Base-by-base conservation (phyloP, 2,888 invertebrate genomes). In the Stictocephala bisonia region DNA sequence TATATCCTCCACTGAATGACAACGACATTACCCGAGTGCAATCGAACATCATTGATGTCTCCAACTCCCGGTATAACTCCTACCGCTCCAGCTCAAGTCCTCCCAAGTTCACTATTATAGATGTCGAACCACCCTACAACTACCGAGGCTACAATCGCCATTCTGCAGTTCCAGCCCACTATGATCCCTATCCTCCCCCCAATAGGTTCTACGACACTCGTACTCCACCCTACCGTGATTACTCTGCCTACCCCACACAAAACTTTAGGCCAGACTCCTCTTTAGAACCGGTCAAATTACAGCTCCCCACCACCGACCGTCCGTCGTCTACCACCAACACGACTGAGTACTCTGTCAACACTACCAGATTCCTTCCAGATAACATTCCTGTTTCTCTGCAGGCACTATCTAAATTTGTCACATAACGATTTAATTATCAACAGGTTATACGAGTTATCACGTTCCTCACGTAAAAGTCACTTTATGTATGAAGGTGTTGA, bases 21-120 rank as follows among this genome's bases (percentile, higher is more conserved):
- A 58, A 71, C 48, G 70, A 71, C 40, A 22, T 58, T 20, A 71
- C 58, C n/a, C 26, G 70, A 27, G 70, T 71, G 13, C 70, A 71
- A 29, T 71, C 70, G 1, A 71, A 71, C 15, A 44, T 71, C 20
- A 71, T 71, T 22, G 70, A 71, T 58, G 70, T 71, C 26, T 41
- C 64, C n/a, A 40, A 15, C 9, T 51, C 24, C 6, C 4, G 22
- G 20, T 22, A 7, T 44, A n/a, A n/a, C n/a, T n/a, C n/a, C n/a
- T n/a, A n/a, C n/a, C n/a, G n/a, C n/a, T n/a, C n/a, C n/a, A n/a
- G n/a, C n/a, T n/a, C 35, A 7, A 7, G 22, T 15, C 18, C 48
- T 9, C 70, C 70, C 0, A 71, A 58, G 48, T 71, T 58, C 31
- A 71, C 70, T n/a, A 71, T 71, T 3, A 58, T 71, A 41, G 70